Evolutionary conservation across 1,140 invertebrate genomes (phyloP), one percentile per base, ranked within the genome.

Genomic region (Trachymyrmex septentrionalis): DNA sequence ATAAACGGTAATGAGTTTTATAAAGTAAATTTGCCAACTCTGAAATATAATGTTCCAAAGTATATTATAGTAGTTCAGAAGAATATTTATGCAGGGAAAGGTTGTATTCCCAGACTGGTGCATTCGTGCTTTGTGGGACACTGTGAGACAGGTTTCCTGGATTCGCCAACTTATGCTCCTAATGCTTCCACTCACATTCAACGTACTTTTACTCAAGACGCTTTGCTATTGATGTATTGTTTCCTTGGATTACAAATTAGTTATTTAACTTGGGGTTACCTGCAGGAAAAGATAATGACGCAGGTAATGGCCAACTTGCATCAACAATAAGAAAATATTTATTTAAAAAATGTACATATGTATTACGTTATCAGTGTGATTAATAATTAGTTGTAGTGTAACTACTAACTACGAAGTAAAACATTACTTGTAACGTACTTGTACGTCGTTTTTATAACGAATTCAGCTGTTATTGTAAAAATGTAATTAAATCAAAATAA

Each of bases 281-380:
- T 99, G 67, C 99, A 99, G 95, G 98, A 99, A 95, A 98, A 98
- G 96, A 97, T 99, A 86, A 98, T 98, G 97, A 98, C 98, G 1
- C 97, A 97, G 94, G 96, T 97, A 94, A 10, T 80, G 24, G 0
- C 2, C n/a, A 59, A 59, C 80, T 85, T 57, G 63, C 12, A 48
- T 73, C 12, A 9, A 44, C 24, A 61, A 0, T 12, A 30, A 3
- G 66, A 1, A 55, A 57, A 48, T 64, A 57, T 14, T 2, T 38
- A 59, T 69, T 1, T 48, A n/a, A 57, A 7, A 16, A n/a, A 24
- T 53, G n/a, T 21, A 7, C 14, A 21, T 12, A 14, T 50, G 3
- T 38, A 38, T 53, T 14, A 48, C 24, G 6, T 10, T 21, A 48
- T 30, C 30, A 55, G 9, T 71, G 10, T 16, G 34, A 38, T 38